Percentiles rank a stretch among this genome's conserved stretches.
These are phyloP conservation scores for Cotesia congregata DNA, from an alignment of 2,888 invertebrate genomes.

Conservation along the genomic window DNA sequence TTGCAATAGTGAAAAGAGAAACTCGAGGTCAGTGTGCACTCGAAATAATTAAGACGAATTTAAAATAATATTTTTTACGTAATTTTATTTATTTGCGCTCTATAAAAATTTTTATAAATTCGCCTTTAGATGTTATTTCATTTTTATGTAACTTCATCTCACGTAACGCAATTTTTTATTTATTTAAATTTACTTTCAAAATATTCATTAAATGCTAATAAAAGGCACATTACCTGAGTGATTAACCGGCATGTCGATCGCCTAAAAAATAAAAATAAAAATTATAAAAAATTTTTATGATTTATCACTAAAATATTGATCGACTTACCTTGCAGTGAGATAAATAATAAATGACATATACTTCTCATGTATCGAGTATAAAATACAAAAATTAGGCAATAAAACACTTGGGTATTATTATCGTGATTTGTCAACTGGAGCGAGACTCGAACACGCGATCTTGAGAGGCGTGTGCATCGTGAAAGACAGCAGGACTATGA, in stretches of 20 bases:
- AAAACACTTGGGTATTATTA: constrained; percentile 14
- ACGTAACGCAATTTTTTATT: background rate
- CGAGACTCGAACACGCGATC: constrained; percentile 20
- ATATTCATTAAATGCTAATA: no score
- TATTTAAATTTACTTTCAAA: background rate
- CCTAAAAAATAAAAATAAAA: no score
- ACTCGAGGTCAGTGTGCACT: background rate
- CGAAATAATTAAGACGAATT: background rate
- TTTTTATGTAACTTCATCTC: no score
- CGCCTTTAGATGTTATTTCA: no score
- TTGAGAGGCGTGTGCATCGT: constrained; percentile 52
- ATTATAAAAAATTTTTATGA: no score
- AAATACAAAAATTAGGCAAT: background rate
- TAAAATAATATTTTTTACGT: constrained; percentile 1
- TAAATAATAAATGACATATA: background rate
- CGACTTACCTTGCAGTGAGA: background rate
- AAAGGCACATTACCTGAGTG: no score
- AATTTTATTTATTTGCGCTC: constrained; percentile 16
- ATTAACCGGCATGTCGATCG: no score
- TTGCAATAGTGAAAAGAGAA: constrained; percentile 1
- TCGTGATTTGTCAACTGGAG: background rate
- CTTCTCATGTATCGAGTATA: background rate
- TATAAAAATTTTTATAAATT: background rate
- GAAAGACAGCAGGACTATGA: constrained; percentile 53
- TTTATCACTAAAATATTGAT: no score